Evolutionary conservation across 2,797 vertebrate species (phyloP).

Genomic region (Fratercula arctica): DNA sequence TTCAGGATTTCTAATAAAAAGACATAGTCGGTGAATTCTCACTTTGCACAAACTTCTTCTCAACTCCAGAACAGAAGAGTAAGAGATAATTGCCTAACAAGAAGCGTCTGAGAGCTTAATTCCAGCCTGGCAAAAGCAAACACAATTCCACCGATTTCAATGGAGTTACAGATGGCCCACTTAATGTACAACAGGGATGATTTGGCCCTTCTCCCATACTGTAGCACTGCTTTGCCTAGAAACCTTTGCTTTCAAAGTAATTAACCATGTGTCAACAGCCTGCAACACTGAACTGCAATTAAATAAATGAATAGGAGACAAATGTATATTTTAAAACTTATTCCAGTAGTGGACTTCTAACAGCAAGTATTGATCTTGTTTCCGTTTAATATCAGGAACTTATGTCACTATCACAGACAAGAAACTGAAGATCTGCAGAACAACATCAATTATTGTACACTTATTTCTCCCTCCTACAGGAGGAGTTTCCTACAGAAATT

Average conservation of each 20-base stretch:
- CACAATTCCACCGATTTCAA: not conserved
- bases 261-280: not conserved
- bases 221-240: not conserved
- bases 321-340: not conserved
- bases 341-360: not conserved
- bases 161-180: not conserved
- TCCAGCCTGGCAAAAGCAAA: conserved; percentile 2
- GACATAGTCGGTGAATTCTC: not conserved
- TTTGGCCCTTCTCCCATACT: not conserved
- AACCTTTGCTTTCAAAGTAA: conserved; percentile 16
- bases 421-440: not conserved
- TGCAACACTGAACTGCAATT: not conserved
- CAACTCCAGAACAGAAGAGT: not conserved
- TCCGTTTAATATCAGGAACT: not conserved
- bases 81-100: not conserved
- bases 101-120: not conserved
- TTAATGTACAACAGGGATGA: not conserved
- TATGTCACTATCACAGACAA: not conserved
- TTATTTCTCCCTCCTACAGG: not conserved
- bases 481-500: not conserved
- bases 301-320: not conserved
- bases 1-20: not conserved
- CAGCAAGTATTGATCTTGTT: not conserved
- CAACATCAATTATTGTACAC: not conserved
- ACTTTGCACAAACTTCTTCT: not conserved